Base-by-base conservation (phyloP, 1,140 invertebrate genomes). In the Camponotus vicinus region DNA sequence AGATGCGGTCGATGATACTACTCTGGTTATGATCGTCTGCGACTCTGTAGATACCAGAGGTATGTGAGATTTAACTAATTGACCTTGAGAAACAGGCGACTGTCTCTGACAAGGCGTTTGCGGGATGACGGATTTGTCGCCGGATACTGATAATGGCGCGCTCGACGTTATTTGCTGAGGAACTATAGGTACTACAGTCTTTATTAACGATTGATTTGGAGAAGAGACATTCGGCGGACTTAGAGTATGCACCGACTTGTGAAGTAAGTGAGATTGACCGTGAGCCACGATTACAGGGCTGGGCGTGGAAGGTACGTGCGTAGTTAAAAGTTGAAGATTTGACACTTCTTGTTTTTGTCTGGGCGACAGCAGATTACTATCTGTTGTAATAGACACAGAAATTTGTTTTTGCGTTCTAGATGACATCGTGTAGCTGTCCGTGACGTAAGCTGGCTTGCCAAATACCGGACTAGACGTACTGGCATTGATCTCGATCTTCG, bases 241-340 rank as follows among this genome's bases (percentile, higher is more conserved):
- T 18, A 92, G n/a, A n/a, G 86, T 61, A 32, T 93, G 94, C 0
- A 94, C 71, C 0, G 93, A 89, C 27, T 94, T 93, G 42, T 94
- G 94, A 5, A 91, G 79, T 1, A 94, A 7, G 32, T 93, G 92
- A 13, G 91, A 40, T 37, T 94, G 94, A 37, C 93, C 92, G 57
- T 95, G 94, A 18, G 95, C 90, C 0, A 96, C 95, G 86, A 96
- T 96, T 3, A 96, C 95, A 1, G 95, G 96, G 91, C 95, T 96
- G 2, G 95, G 95, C 5, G 95, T 95, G 0, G 95, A 95, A 18
- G 94, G 91, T 21, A 94, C 82, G 32, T 94, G 94, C 1, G 93
- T 93, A 0, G 93, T 94, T 7, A 95, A 61, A 6, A 95, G 75
- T 64, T 95, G 94, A 42, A 93, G 85, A 79, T 85, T 94, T 7